phyloP scores from a whole-genome alignment of 2,797 vertebrate species.

The Microchirus variegatus region DNA sequence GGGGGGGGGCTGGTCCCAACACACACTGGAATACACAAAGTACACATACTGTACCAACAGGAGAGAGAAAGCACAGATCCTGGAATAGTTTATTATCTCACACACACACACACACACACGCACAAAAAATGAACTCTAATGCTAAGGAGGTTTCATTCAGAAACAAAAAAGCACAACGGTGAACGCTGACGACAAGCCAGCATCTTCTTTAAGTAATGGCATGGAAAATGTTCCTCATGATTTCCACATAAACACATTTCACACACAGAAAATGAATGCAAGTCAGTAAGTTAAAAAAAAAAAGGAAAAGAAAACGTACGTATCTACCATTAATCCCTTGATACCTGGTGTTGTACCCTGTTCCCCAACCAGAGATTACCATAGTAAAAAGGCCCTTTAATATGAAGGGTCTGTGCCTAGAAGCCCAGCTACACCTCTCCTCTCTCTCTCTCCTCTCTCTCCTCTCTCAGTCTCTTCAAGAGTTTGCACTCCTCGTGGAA shows the following conservation, averaged over 20 bases:
- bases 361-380: conserved; percentile 76
- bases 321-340: conserved; percentile 62
- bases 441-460: conserved; percentile 6
- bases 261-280: conserved; percentile 64
- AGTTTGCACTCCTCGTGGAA: conserved; percentile 58
- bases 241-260: conserved; percentile 59
- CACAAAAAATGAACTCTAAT: conserved; percentile 52
- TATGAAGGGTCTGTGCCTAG: conserved; percentile 78
- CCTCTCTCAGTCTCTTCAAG: conserved; percentile 27
- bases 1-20: conserved; percentile 57
- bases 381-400: conserved; percentile 79
- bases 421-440: conserved; percentile 45
- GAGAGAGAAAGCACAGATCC: conserved; percentile 70
- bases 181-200: conserved; percentile 73
- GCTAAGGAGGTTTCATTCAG: conserved; percentile 57
- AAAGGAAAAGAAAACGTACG: conserved; percentile 45
- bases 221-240: conserved; percentile 61
- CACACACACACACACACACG: conserved; percentile 59
- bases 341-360: conserved; percentile 74
- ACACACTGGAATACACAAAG: conserved; percentile 70
- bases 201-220: conserved; percentile 75
- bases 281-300: conserved; percentile 50
- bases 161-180: conserved; percentile 78
- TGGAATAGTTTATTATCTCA: conserved; percentile 62
- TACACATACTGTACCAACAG: conserved; percentile 70